A percentile compares a stretch with the other conserved stretches of the same genome.
These are phyloP conservation scores for Sinohyriopsis cumingii DNA, from an alignment of 2,888 invertebrate genomes.

Conservation along the genomic window DNA sequence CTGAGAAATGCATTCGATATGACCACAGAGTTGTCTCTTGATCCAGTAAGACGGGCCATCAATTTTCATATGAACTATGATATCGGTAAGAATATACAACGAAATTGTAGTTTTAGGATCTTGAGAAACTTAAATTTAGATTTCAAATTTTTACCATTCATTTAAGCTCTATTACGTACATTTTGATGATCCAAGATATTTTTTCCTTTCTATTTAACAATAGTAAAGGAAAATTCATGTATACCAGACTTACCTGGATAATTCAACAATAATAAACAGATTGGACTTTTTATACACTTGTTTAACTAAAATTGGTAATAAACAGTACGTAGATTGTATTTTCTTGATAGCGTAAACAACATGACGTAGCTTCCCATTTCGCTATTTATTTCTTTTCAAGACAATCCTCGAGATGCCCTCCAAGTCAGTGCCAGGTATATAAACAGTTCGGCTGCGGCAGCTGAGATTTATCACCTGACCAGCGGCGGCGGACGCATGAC, in stretches of 20 bases:
- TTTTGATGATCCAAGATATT: too few species aligned
- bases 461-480: slow-evolving; percentile 46
- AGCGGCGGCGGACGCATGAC: slow-evolving; percentile 28
- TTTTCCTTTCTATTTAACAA: too few species aligned
- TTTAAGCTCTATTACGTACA: not conserved
- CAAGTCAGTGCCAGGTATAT: slow-evolving; percentile 48
- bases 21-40: slow-evolving; percentile 33
- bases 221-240: too few species aligned
- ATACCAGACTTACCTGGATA: too few species aligned
- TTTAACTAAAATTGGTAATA: too few species aligned
- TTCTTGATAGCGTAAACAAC: too few species aligned
- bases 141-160: not conserved
- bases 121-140: not conserved
- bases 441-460: slow-evolving; percentile 45
- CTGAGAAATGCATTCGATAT: slow-evolving; percentile 40
- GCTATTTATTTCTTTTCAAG: slow-evolving; percentile 26
- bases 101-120: not conserved
- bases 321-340: too few species aligned
- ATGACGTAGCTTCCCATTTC: too few species aligned
- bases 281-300: too few species aligned
- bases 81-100: slow-evolving; percentile 27
- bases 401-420: slow-evolving; percentile 46
- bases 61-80: slow-evolving; percentile 40
- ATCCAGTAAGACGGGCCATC: slow-evolving; percentile 21
- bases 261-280: too few species aligned